Conservation (phyloP, 2,888 invertebrate genomes). For the Zelleria hepariella region DNA sequence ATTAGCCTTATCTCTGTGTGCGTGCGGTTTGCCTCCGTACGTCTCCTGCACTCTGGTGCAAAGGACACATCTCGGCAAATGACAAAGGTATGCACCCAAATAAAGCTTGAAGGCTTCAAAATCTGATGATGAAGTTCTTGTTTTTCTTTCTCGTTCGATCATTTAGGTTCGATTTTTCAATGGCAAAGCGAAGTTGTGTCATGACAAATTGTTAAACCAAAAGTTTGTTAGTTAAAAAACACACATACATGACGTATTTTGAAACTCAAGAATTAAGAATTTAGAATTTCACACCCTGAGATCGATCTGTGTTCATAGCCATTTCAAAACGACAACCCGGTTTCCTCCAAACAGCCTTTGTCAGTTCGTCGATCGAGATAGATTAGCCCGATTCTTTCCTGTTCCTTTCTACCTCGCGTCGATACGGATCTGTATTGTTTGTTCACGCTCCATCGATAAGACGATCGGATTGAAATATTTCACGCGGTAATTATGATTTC, state of each 20-base stretch:
- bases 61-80: neutral
- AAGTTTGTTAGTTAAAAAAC: no score
- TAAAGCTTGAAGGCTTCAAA: constrained; percentile 49
- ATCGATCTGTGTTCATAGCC: neutral
- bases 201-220: no score
- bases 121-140: no score
- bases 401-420: constrained; percentile 31
- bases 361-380: constrained; percentile 35
- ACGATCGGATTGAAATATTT: constrained; percentile 60
- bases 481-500: constrained; percentile 64
- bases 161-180: no score
- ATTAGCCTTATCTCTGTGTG: no score
- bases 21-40: no score
- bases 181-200: no score
- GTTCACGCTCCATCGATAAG: constrained; percentile 55
- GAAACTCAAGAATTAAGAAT: no score
- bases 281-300: no score
- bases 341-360: constrained; percentile 15
- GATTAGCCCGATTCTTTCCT: constrained; percentile 53
- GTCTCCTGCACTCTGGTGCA: neutral
- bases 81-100: constrained; percentile 34
- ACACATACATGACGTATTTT: no score
- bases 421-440: constrained; percentile 30
- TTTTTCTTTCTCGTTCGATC: no score
- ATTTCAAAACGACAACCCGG: neutral